Evolutionary conservation across 37 sponge, comb jelly and placozoan genomes (phyloP), one percentile per base, ranked within the genome.

Genomic region (Cladorhizidae sp.): DNA sequence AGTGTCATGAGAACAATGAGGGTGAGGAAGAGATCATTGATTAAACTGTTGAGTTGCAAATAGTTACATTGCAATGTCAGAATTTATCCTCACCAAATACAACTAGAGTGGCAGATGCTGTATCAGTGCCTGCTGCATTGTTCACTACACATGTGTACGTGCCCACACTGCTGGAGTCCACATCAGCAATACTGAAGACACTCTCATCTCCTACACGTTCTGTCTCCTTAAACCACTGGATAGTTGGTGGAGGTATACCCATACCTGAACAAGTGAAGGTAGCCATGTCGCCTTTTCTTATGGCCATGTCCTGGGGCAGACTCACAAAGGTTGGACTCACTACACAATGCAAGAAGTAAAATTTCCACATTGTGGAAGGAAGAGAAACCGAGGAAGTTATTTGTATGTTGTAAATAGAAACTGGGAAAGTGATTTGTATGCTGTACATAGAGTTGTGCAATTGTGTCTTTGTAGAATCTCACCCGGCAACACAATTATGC

Each of bases 241-340:
- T 57, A 9, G 72, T 74, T 0, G 93, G 93, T 14, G 26, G 36
- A 1, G 93, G 93, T 35, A 76, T 57, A 0, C 93, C 93, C 5
- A 20, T 50, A 26, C 72, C 81, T 18, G 54, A 31, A 73, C 93
- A 93, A 23, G 45, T 29, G 67, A 93, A 81, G 49, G 39, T 67
- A 0, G 67, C 83, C 8, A 43, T 55, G 52, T 43, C 31, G 5
- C 68, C 83, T 20, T 57, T 35, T 42, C 82, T 49, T 0, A 50
- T 78, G 0, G 58, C 61, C 8, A 64, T 42, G 39, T 80, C 76
- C 36, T 21, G 64, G 20, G 92, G 92, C 1, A 81, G 32, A 7
- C 25, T 39, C 3, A 42, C 49, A 23, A 92, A 87, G 20, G 52
- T 57, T 22, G 88, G 87, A 29, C 77, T 35, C 64, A 84, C 92